These are phyloP conservation scores for Microcebus jonahi DNA, from an alignment of 2,113 vertebrate species.

Conservation along the genomic window DNA sequence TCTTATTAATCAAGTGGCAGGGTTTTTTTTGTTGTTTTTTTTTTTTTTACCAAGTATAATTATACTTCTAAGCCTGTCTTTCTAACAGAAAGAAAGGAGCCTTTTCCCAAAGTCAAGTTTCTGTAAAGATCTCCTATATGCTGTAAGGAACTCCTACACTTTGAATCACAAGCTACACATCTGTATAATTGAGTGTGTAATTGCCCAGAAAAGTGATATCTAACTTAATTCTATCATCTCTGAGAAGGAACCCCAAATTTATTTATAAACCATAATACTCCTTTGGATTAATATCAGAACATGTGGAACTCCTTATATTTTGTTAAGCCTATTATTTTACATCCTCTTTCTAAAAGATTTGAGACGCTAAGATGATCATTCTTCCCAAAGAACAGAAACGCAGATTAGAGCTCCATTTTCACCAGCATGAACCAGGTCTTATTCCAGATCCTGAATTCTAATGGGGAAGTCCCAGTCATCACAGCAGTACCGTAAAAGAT, in stretches of 20 bases:
- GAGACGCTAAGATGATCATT: background rate
- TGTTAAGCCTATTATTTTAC: background rate
- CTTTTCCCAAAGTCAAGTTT: background rate
- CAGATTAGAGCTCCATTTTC: background rate
- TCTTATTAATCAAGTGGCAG: background rate
- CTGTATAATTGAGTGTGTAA: background rate
- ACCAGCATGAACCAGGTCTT: background rate
- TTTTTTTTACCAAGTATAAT: background rate
- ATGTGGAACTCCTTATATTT: background rate
- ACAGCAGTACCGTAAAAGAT: background rate
- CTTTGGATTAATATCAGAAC: background rate
- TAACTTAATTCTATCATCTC: background rate
- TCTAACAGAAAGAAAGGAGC: background rate
- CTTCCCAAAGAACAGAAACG: constrained; percentile 21
- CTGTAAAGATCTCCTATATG: background rate
- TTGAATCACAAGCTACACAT: background rate
- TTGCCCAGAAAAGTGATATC: background rate
- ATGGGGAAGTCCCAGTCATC: background rate
- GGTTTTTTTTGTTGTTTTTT: no score
- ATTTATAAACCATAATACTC: background rate
- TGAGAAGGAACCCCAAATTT: background rate
- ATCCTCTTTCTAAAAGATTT: background rate
- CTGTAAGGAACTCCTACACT: background rate
- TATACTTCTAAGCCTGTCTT: background rate
- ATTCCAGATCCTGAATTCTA: background rate